Base-by-base conservation (phyloP, 2,797 vertebrate species). In the Synanceia verrucosa region DNA sequence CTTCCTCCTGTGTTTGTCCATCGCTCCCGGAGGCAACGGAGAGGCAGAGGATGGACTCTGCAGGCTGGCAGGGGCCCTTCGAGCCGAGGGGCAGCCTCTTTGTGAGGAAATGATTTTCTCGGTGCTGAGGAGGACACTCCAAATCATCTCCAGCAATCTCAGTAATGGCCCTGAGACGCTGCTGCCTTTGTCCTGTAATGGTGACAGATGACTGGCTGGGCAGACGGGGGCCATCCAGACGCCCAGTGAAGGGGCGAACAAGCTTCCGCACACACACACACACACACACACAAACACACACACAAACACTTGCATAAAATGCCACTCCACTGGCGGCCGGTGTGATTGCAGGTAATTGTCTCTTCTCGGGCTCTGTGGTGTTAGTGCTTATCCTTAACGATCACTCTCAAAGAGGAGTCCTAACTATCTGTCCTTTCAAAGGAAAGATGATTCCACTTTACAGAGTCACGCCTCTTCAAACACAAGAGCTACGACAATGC, bases 81-180 rank as follows among this genome's bases (percentile, higher is more conserved):
- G 81, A 88, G 86, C 82, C 24, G 55, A 87, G 73, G 70, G 88
- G 80, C 81, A 58, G 70, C 77, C 85, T 84, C 87, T 90, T 92
- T 91, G 92, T 92, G 90, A 87, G 91, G 88, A 95, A 95, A 94
- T 93, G 73, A 92, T 92, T 94, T 91, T 90, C 89, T 93, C 79
- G 55, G 82, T 88, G 85, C 90, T 90, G 90, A 94, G 92, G 90
- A 94, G 90, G 93, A 94, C 94, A 95, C 92, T 91, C 92, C 93
- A 93, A 95, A 93, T 92, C 88, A 85, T 94, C 93, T 95, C 92
- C 92, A 94, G 93, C 94, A 94, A 94, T 95, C 95, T 96, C 94
- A 86, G 91, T 94, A 95, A 95, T 93, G 89, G 91, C 86, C 91
- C 92, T 91, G 91, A 91, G 94, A 93, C 86, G 91, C 90, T 89